Evolutionary conservation across 2,888 invertebrate species (phyloP), one percentile per base, ranked within the genome.

Genomic region (Zhengitettix transpicula): DNA sequence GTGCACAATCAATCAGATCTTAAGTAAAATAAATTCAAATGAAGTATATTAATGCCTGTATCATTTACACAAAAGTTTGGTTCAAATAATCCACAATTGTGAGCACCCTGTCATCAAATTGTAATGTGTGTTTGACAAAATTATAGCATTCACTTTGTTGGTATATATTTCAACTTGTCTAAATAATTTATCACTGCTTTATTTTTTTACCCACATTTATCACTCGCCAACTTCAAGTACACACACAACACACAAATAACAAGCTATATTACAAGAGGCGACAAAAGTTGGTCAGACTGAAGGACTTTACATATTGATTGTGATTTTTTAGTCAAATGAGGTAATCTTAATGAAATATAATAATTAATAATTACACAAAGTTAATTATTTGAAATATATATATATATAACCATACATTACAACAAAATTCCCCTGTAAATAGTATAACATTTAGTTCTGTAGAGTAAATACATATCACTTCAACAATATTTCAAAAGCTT

Each of bases 231-330:
- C 56, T 53, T 60, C 61, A 59, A 60, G 57, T 63, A 57, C 61
- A 61, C 63, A 61, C 63, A 58, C 62, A 55, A 58, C 62, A 61
- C 63, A 63, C 62, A 62, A 58, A 60, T 63, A 63, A 63, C 63
- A 63, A 63, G 63, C 63, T 62, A 61, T 62, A 55, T 58, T 60
- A 62, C 60, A 63, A 56, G 59, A 64, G 61, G 62, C 64, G 59
- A 61, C 64, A 64, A 62, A 64, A 62, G 64, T 62, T 64, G 64
- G 64, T 61, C 61, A 64, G 62, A 64, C 64, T 57, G 61, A 60
- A 62, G 59, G 60, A 60, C 52, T 57, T 42, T 53, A 53, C n/a
- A n/a, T n/a, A n/a, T 53, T 11, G 8, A 47, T 14, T 12, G 56
- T 41, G 40, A 60, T 58, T 55, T 47, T 59, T 58, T 58, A 58